A percentile compares a stretch with the other conserved stretches of the same genome.
Conservation (phyloP, 2,888 invertebrate genomes). For the Gandaritis pyraliata region DNA sequence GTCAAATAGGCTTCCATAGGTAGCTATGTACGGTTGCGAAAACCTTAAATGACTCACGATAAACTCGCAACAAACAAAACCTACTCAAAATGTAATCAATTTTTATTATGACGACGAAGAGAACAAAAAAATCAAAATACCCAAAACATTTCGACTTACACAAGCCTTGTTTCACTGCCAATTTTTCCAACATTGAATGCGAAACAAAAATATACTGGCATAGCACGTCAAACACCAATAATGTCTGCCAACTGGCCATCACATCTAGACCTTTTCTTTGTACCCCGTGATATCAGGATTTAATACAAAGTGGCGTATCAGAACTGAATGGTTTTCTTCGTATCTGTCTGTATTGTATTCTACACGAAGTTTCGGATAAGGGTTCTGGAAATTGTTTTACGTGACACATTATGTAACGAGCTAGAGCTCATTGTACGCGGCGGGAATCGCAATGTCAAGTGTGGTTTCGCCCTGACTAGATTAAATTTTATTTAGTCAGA, state of each 20-base stretch:
- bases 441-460: constrained; percentile 41
- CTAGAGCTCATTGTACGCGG: constrained; percentile 43
- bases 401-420: constrained; percentile 70
- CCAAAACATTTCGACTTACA: constrained; percentile 17
- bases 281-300: constrained; percentile 17
- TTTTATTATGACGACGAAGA: neutral
- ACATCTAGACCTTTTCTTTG: constrained; percentile 24
- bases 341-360: constrained; percentile 59
- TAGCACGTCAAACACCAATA: constrained; percentile 40
- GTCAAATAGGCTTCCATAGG: no score
- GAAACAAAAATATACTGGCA: constrained; percentile 35
- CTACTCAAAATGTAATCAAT: no score
- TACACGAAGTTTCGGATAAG: constrained; percentile 61
- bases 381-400: constrained; percentile 72
- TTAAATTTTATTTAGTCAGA: constrained; percentile 19
- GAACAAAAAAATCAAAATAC: constrained; percentile 13
- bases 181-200: constrained; percentile 27
- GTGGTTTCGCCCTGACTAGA: constrained; percentile 29
- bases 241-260: constrained; percentile 35
- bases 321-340: constrained; percentile 34
- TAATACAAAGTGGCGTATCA: constrained; percentile 32
- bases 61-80: no score
- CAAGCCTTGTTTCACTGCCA: constrained; percentile 26
- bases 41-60: no score
- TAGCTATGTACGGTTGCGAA: no score